phyloP scores from a whole-genome alignment of 1,140 invertebrate species.

The Notospermus geniculatus region DNA sequence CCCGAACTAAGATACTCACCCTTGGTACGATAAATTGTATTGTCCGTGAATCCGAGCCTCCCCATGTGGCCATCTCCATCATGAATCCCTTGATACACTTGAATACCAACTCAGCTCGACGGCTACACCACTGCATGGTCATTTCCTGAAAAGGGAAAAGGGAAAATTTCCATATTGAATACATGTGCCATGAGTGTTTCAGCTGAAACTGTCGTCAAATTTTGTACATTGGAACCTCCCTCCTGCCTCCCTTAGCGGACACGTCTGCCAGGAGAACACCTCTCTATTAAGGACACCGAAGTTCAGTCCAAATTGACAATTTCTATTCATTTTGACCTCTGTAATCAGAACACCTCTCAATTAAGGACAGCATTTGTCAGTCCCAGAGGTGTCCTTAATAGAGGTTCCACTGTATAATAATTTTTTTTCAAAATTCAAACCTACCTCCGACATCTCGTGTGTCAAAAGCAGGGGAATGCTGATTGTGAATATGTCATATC shows the following conservation, averaged over 20 bases:
- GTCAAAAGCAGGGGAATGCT: slow-evolving; percentile 88
- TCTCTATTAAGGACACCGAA: too few relatives aligned
- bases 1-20: too few relatives aligned
- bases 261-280: too few relatives aligned
- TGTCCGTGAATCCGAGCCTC: slow-evolving; percentile 85
- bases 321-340: too few relatives aligned
- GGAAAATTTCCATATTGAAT: slow-evolving; percentile 17
- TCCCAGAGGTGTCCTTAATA: too few relatives aligned
- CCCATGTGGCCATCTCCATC: slow-evolving; percentile 89
- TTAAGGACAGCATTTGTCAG: too few relatives aligned
- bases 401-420: too few relatives aligned
- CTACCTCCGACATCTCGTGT: slow-evolving; percentile 91
- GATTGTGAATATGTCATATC: slow-evolving; percentile 88
- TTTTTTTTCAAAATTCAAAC: slow-evolving; percentile 14
- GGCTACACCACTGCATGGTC: slow-evolving; percentile 94
- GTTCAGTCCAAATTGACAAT: too few relatives aligned
- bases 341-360: too few relatives aligned
- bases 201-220: too few relatives aligned
- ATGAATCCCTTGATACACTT: slow-evolving; percentile 99
- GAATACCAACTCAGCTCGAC: slow-evolving; percentile 91
- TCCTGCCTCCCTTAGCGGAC: too few relatives aligned
- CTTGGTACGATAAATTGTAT: slow-evolving; percentile 79
- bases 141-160: slow-evolving; percentile 67
- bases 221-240: too few relatives aligned
- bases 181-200: slow-evolving; percentile 13